Base-by-base conservation (phyloP, 2,888 invertebrate genomes). In the Apamea sordens region DNA sequence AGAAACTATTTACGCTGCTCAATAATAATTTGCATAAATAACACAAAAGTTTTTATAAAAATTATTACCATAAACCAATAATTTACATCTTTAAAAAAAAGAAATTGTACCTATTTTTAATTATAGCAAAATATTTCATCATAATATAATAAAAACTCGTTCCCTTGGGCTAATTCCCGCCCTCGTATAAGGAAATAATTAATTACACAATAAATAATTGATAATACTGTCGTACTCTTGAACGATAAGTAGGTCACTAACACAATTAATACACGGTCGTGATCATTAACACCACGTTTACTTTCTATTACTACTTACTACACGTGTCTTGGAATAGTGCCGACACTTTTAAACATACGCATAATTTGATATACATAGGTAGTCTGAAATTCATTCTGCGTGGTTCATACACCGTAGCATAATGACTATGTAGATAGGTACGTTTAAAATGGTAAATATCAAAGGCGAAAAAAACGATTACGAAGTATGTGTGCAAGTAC, bases 251-350 rank as follows among this genome's bases (percentile, higher is more conserved):
- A n/a, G 24, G 47, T 50, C 61, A 28, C 15, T 68, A 67, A 56
- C 4, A n/a, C 56, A 41, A 83, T 71, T 28, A 50, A 44, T 28
- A 53, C 18, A 63, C 2, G 21, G 21, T 24, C 47, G 11, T 69
- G 73, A 70, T 21, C 65, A 73, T 41, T 72, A 61, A 53, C 28
- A 18, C 15, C 8, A 28, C 24, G 10, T 59, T 76, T 10, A 74
- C 53, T 82, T 86, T 76, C 44, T 82, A 56, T 61, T 61, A 36
- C 24, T 68, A n/a, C 1, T 15, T 68, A n/a, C 1, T 15, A 8
- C 73, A 73, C 50, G 65, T 71, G 70, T 41, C 36, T 73, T 59
- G 47, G 56, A 64, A 69, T 56, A 2, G 8, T 50, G 21, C 69
- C 63, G 5, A 77, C 21, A 53, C 2, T 10, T 28, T 41, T 18